Evolutionary conservation across 2,888 invertebrate genomes (phyloP).

Genomic region (Nomada hirtipes): DNA sequence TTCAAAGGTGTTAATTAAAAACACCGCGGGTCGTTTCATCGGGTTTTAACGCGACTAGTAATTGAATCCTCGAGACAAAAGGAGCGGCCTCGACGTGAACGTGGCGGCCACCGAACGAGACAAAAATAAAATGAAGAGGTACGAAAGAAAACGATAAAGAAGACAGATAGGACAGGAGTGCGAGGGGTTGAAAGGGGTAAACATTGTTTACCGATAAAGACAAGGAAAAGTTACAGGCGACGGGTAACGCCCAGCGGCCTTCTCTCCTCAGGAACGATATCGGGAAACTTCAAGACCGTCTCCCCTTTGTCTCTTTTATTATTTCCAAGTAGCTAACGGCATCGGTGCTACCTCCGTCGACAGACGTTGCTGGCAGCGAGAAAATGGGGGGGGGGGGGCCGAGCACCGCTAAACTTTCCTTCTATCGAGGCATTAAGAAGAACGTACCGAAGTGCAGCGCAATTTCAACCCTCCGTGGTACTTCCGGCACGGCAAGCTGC

Average conservation of each 20-base stretch:
- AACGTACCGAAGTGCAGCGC: constrained; percentile 46
- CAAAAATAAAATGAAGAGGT: neutral
- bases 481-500: neutral
- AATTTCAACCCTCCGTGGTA: constrained; percentile 42
- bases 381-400: constrained; percentile 26
- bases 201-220: constrained; percentile 63
- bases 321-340: constrained; percentile 67
- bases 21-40: constrained; percentile 32
- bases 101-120: neutral
- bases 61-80: constrained; percentile 62
- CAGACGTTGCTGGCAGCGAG: constrained; percentile 45
- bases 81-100: neutral
- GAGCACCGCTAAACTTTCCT: constrained; percentile 53
- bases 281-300: constrained; percentile 61
- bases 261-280: constrained; percentile 54
- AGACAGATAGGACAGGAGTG: neutral
- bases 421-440: constrained; percentile 59
- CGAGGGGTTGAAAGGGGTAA: neutral
- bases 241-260: constrained; percentile 29
- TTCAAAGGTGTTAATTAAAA: constrained; percentile 60
- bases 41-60: constrained; percentile 47
- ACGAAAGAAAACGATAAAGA: neutral
- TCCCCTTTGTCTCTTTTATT: constrained; percentile 66
- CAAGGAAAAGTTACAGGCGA: constrained; percentile 59
- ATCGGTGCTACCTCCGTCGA: constrained; percentile 41